Evolutionary conservation across 2,113 vertebrate species (phyloP), one percentile per base, ranked within the genome.

Genomic region (Microtus oregoni): DNA sequence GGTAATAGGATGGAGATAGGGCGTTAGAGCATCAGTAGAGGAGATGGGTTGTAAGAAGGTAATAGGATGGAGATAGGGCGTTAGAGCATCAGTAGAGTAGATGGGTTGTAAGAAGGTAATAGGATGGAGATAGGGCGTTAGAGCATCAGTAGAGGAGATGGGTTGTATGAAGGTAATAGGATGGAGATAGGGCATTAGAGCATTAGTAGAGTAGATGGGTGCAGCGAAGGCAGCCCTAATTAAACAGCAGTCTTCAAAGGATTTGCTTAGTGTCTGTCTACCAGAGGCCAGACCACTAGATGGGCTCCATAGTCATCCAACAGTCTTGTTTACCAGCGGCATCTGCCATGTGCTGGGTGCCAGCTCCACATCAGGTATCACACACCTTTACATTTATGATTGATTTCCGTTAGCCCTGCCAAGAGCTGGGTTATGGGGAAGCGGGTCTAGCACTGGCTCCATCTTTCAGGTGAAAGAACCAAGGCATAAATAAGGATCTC

Each of bases 381-480:
- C 52, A 65, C 3, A 32, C 76, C 52, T 72, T 85, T 41, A 72
- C 38, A 65, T 22, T 87, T 72, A 91, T 35, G 13, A 77, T 73
- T 89, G 20, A 77, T 77, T 91, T 82, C 58, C 44, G 28, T 94
- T 81, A 76, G 78, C 61, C 72, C 68, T 96, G 32, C 8, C 79
- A 91, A 82, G 70, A 93, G 85, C 47, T 81, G 14, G 87, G 30
- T 85, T 44, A 52, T 1, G 77, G 22, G 4, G 32, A n/a, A 38
- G 1, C 61, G 3, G 3, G 22, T 86, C 61, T 83, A 72, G 35
- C 28, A 61, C 72, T 90, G 86, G 17, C 30, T 41, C 85, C 58
- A 93, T 38, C 55, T 86, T 61, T 30, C 1, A 95, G 11, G 93
- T 35, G 67, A 47, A 11, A 65, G 93, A 94, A 95, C 32, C 77